Base-by-base conservation (phyloP, 2,888 invertebrate genomes). In the Eretmocerus hayati region DNA sequence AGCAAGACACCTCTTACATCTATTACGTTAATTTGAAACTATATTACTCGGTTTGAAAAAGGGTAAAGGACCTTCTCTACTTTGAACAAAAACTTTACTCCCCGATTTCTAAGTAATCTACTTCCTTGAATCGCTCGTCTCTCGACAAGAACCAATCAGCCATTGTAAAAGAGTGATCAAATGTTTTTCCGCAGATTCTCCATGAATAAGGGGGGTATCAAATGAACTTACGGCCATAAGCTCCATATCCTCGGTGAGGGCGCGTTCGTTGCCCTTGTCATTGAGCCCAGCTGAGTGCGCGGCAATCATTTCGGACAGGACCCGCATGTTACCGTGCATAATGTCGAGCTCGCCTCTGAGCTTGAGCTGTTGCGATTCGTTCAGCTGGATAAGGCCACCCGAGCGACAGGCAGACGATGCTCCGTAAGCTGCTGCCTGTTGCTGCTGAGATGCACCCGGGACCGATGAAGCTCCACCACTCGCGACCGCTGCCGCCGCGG, bases 271-370 rank as follows among this genome's bases (percentile, higher is more conserved):
- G 2, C 16, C 22, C 39, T 52, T 52, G 15, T 51, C 49, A 6
- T 49, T 43, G 2, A 46, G 30, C 0, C 46, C 45, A n/a, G 21
- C 11, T n/a, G 52, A 54, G 23, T 46, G 42, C 1, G 49, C 49
- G 58, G 83, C 87, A 44, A 99, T 76, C 92, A 99, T 94, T 74
- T 99, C 97, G 45, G 87, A 85, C 74, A 99, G 83, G 2, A 99
- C 93, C 37, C 84, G 78, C 85, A 93, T 90, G 70, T 95, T 96
- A 58, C 89, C 87, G 62, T 90, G 88, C 6, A 97, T 96, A 45
- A 97, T 85, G 59, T 91, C 90, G 58, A 99, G 75, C 73, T 99
- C 97, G 2, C 87, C 85, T 59, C 89, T 87, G 48, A 99, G 73
- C 73, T 97, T 99, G 55, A 84, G 83, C 53, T 87, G 75, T 72